Evolutionary conservation across 2,888 invertebrate species (phyloP), one percentile per base, ranked within the genome.

Genomic region (Tipula confusa): DNA sequence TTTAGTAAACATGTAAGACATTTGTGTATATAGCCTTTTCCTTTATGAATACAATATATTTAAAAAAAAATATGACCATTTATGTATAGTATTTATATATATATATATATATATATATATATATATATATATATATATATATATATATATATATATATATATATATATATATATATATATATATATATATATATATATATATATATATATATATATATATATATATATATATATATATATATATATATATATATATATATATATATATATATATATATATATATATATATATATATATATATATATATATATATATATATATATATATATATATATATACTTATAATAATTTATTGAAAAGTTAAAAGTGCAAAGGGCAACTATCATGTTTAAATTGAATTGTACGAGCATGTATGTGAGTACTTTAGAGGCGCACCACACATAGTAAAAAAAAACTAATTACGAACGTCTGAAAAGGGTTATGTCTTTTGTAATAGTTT

Each of bases 401-500:
- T 64, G 64, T 24, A 64, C 24, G 9, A 24, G 24, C 24, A 24
- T 24, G 24, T 43, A 38, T 4, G n/a, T n/a, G n/a, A n/a, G n/a
- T 64, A 64, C 24, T 24, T 64, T 64, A 24, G 24, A 64, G 64
- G 64, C n/a, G n/a, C 64, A 64, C 64, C 64, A 7, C 43, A 43
- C n/a, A 1, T 38, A 38, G 38, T 38, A 43, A 43, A 43, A 43
- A 43, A 43, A 64, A 64, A 64, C 64, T 64, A 64, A 64, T 64
- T 64, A 64, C 24, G 24, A 64, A 6, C n/a, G 64, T 64, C 24
- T 64, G 24, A 64, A 64, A 64, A 64, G 64, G 64, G 64, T 64
- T 64, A 64, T 24, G 64, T 64, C 64, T 64, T 64, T 64, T 64
- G 64, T 64, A 64, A 64, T 64, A 64, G 64, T 64, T 64, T 64